These are phyloP conservation scores for Gallinago undulata DNA, from an alignment of 2,113 vertebrate genomes.

Conservation along the genomic window DNA sequence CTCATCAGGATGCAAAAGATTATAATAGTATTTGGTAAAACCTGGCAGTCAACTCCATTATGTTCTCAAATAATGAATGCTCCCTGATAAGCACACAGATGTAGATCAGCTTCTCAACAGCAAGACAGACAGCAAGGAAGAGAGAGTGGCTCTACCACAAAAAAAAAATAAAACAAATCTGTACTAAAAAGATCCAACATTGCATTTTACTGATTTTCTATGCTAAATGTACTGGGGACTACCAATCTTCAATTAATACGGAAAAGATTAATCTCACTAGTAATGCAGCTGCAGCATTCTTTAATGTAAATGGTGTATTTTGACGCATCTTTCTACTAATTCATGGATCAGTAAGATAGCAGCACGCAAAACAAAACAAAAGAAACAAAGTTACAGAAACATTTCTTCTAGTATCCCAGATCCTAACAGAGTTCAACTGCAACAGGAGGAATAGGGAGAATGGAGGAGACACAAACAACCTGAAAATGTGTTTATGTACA, in stretches of 20 bases:
- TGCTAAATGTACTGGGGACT: background rate
- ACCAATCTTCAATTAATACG: background rate
- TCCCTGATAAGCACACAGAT: background rate
- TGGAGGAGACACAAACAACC: accelerated
- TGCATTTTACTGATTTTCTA: background rate
- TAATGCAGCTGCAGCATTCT: background rate
- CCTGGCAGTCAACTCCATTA: background rate
- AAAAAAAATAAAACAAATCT: background rate
- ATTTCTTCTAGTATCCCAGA: background rate
- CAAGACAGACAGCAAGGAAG: background rate
- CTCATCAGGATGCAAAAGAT: background rate
- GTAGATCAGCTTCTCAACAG: background rate
- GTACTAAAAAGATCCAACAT: background rate
- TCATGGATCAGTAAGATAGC: background rate
- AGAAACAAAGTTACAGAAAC: background rate
- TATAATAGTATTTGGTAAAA: background rate
- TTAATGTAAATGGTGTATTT: background rate
- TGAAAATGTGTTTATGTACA: background rate
- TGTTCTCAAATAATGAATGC: background rate
- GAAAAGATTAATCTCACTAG: background rate
- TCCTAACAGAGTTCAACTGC: background rate
- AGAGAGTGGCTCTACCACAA: background rate
- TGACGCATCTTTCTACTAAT: background rate
- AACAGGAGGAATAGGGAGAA: background rate
- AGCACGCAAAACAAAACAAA: background rate